A percentile compares a stretch with the other conserved stretches of the same genome.
These are phyloP conservation scores for Antedon mediterranea DNA, from an alignment of 53 echinoderm and acorn worm species.

Conservation along the genomic window DNA sequence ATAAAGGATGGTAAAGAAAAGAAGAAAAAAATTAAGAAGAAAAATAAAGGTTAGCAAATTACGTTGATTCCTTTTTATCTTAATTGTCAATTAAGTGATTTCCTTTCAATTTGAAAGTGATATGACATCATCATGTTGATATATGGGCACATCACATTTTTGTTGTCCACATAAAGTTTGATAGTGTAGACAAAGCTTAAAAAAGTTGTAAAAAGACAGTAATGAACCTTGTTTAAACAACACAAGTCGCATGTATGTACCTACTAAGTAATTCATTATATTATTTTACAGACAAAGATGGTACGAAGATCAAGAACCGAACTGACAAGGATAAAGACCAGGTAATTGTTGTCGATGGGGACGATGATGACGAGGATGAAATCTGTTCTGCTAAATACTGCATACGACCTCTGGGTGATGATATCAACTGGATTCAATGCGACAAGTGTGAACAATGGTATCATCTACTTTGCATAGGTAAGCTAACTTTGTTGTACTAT, in stretches of 20 bases:
- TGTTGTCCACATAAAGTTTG: too few species aligned
- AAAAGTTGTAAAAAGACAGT: too few species aligned
- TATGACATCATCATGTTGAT: too few species aligned
- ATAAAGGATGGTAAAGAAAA: constrained; percentile 50
- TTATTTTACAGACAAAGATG: constrained; percentile 15
- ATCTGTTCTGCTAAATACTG: constrained; percentile 92
- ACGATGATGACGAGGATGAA: constrained; percentile 86
- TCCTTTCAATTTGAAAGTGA: too few species aligned
- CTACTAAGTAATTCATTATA: too few species aligned
- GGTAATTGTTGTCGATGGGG: constrained; percentile 78
- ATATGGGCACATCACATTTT: too few species aligned
- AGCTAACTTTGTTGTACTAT: too few species aligned
- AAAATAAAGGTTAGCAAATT: constrained; percentile 42
- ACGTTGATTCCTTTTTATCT: too few species aligned
- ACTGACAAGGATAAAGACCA: constrained; percentile 29
- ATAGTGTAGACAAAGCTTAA: too few species aligned
- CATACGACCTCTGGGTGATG: constrained; percentile 86
- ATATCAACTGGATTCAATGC: constrained; percentile 99
- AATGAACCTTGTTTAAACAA: too few species aligned
- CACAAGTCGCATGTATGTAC: too few species aligned
- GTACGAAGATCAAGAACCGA: constrained; percentile 8
- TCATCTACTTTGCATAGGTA: constrained; percentile 90
- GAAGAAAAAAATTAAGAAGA: constrained; percentile 57
- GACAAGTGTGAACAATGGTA: constrained; percentile 98
- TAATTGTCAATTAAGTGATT: too few species aligned